phyloP scores from a whole-genome alignment of 2,797 vertebrate species.

The Uromys caudimaculatus region DNA sequence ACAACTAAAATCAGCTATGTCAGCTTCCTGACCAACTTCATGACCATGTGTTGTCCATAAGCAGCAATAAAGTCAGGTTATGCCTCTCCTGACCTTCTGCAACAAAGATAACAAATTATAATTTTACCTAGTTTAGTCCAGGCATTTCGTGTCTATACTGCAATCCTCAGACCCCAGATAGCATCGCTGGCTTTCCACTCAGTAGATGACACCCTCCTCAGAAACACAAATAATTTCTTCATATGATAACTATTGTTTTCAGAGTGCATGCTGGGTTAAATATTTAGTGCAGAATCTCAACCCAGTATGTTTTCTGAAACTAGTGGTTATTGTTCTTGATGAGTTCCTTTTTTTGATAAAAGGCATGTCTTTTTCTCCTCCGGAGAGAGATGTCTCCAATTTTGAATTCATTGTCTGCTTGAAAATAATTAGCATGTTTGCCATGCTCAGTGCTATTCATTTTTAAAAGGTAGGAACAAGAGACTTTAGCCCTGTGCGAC shows the following conservation, averaged over 20 bases:
- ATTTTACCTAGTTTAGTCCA: background rate
- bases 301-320: background rate
- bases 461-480: conserved; percentile 48
- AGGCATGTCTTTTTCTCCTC: conserved; percentile 29
- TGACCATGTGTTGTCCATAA: background rate
- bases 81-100: background rate
- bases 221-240: background rate
- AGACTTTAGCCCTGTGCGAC: conserved; percentile 42
- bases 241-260: conserved; percentile 19
- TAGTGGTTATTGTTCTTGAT: conserved; percentile 46
- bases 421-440: conserved; percentile 67
- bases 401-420: conserved; percentile 54
- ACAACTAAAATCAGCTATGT: background rate
- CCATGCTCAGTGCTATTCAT: background rate
- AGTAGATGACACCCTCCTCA: background rate
- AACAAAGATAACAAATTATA: background rate
- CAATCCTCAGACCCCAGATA: background rate
- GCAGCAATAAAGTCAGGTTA: conserved; percentile 5
- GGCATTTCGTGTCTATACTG: background rate
- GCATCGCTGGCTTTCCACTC: background rate
- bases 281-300: background rate
- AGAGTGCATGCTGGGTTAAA: background rate
- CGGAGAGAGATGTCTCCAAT: conserved; percentile 46
- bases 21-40: background rate
- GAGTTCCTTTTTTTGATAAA: background rate